These are phyloP conservation scores for Dicaeum eximium DNA, from an alignment of 2,113 vertebrate species.

Conservation along the genomic window DNA sequence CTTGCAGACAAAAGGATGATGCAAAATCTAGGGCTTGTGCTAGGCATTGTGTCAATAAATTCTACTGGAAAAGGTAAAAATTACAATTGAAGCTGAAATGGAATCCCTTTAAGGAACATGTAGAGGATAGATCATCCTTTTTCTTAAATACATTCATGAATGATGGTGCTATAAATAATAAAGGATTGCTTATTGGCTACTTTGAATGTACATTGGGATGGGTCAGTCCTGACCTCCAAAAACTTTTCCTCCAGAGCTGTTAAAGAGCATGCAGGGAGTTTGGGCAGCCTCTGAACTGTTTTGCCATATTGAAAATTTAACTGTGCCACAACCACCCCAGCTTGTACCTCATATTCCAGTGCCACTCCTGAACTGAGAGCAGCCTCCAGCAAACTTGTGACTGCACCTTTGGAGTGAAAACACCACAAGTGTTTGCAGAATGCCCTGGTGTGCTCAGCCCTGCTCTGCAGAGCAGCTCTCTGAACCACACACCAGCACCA, in stretches of 20 bases:
- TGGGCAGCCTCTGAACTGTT: background rate
- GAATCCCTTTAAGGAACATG: constrained; percentile 72
- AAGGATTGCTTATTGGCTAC: constrained; percentile 1
- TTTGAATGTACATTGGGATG: background rate
- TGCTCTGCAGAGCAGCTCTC: background rate
- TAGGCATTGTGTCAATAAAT: constrained; percentile 79
- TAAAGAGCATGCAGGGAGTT: background rate
- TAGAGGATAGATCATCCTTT: constrained; percentile 68
- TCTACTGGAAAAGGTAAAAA: constrained; percentile 76
- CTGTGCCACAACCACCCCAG: background rate
- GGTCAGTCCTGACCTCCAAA: constrained; percentile 13
- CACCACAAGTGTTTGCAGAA: background rate
- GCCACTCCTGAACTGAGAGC: background rate
- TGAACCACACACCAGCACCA: background rate
- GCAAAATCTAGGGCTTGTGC: constrained; percentile 69
- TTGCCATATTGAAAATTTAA: background rate
- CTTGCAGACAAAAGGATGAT: constrained; percentile 80
- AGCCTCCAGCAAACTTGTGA: background rate
- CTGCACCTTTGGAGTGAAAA: background rate
- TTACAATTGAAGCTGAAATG: constrained; percentile 73
- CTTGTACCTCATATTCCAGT: background rate
- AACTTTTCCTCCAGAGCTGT: background rate
- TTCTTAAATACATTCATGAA: constrained; percentile 62
- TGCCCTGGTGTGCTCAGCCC: background rate
- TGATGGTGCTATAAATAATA: constrained; percentile 49